Conservation (phyloP, 2,888 invertebrate species). For the Parnassius mnemosyne region DNA sequence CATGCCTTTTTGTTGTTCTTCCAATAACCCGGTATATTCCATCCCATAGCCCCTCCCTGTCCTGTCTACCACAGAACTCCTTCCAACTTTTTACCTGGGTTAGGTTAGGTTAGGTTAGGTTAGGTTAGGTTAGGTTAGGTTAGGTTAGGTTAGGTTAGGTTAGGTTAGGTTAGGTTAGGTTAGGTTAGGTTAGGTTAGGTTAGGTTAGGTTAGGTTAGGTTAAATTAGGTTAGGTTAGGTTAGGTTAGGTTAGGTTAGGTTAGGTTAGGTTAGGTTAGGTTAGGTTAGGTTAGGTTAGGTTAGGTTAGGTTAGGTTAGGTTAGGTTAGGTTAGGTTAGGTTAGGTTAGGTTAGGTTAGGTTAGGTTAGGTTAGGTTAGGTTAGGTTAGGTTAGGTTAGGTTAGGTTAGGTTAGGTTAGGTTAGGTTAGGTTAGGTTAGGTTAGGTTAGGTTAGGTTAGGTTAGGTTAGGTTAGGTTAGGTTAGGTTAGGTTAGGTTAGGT, state of each 20-base stretch:
- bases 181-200: slow-evolving; percentile 29
- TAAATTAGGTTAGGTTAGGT: slow-evolving; percentile 25
- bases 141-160: slow-evolving; percentile 24
- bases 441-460: slow-evolving; percentile 28
- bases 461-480: slow-evolving; percentile 20
- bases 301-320: slow-evolving; percentile 40
- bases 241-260: slow-evolving; percentile 25
- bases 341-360: slow-evolving; percentile 35
- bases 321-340: slow-evolving; percentile 36
- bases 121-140: slow-evolving; percentile 32
- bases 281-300: slow-evolving; percentile 39
- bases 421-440: slow-evolving; percentile 32
- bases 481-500: slow-evolving; percentile 21
- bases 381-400: slow-evolving; percentile 23
- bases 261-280: slow-evolving; percentile 30
- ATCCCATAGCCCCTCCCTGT: too few relatives aligned
- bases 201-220: slow-evolving; percentile 30
- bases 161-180: slow-evolving; percentile 35
- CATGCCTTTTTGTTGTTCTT: too few relatives aligned
- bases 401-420: slow-evolving; percentile 20
- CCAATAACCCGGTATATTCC: too few relatives aligned
- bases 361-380: slow-evolving; percentile 34
- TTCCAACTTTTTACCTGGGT: too few relatives aligned
- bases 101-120: slow-evolving; percentile 29
- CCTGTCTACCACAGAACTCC: too few relatives aligned